Evolutionary conservation across 2,888 invertebrate species (phyloP), one percentile per base, ranked within the genome.

Genomic region (Antheraea assamensis): DNA sequence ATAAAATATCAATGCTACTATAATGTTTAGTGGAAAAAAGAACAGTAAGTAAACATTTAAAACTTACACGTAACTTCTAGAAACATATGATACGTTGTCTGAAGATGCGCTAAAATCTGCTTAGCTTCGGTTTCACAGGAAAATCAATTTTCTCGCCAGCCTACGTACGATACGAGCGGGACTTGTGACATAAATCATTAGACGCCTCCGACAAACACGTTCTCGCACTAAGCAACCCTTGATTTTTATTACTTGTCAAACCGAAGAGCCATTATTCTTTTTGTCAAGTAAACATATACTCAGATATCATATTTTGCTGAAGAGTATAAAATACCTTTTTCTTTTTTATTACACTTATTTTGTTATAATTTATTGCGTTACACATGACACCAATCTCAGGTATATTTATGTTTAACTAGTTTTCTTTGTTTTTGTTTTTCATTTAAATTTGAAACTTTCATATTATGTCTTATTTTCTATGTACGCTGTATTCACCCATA

Each of bases 101-200:
- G 13, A 68, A 21, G 68, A 35, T 10, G 68, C 35, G 21, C n/a
- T 72, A 66, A 49, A 72, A 19, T 21, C 55, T 47, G 68, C 27
- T 47, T 49, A 49, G 17, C 49, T 42, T 71, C 64, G 30, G 35
- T 64, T 75, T 74, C 74, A 77, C 77, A 76, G 76, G 76, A 79
- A 79, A 79, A 81, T 81, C 79, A 80, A 81, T 81, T 78, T 80
- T 80, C 73, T 75, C 76, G 75, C 71, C 71, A 30, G 49, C 27
- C 61, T 64, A 30, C 61, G 17, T 64, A 64, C 61, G 61, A 64
- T 64, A 64, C 71, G 55, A 52, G 52, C 71, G 71, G 30, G 52
- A 30, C 47, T 21, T 30, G 21, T 52, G 49, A 52, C 71, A 52
- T 49, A 71, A 64, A 64, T 64, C 61, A 68, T 68, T 68, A 68